Conservation (phyloP, 2,797 vertebrate species). For the Coregonus ussuriensis region DNA sequence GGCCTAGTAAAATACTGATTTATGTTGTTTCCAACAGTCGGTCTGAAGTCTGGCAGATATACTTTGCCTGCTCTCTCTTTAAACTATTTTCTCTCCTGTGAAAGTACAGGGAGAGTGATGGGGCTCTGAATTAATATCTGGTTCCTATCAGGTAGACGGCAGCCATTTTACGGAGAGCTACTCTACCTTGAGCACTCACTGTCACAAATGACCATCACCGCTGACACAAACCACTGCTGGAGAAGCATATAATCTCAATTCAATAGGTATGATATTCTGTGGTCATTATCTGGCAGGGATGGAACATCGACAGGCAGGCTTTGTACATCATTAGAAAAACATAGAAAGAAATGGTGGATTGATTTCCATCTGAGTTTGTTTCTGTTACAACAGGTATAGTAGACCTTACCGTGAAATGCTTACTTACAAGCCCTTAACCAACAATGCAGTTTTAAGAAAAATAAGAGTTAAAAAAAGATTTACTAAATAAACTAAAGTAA, state of each 20-base stretch:
- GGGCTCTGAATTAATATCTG: slow-evolving; percentile 42
- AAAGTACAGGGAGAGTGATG: slow-evolving; percentile 44
- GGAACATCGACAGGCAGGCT: background rate
- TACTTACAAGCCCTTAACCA: too few species aligned
- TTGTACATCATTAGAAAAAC: slow-evolving; percentile 2
- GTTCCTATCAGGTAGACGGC: slow-evolving; percentile 31
- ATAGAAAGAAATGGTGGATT: background rate
- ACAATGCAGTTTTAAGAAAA: too few species aligned
- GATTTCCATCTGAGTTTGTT: background rate
- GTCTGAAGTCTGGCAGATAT: slow-evolving; percentile 24
- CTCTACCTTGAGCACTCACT: slow-evolving; percentile 11
- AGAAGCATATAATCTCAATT: background rate
- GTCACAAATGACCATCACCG: background rate
- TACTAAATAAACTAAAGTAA: too few species aligned
- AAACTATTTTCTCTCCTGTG: slow-evolving; percentile 18
- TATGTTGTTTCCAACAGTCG: slow-evolving; percentile 36
- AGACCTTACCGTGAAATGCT: too few species aligned
- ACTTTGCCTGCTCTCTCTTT: slow-evolving; percentile 28
- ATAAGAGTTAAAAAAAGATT: too few species aligned
- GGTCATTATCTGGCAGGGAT: background rate
- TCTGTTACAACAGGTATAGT: background rate
- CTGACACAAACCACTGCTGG: slow-evolving; percentile 17
- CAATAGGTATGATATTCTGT: background rate
- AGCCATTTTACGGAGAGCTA: slow-evolving; percentile 27
- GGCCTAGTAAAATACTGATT: slow-evolving; percentile 41